Conservation (phyloP, 2,888 invertebrate genomes). For the Drosophila phalerata region DNA sequence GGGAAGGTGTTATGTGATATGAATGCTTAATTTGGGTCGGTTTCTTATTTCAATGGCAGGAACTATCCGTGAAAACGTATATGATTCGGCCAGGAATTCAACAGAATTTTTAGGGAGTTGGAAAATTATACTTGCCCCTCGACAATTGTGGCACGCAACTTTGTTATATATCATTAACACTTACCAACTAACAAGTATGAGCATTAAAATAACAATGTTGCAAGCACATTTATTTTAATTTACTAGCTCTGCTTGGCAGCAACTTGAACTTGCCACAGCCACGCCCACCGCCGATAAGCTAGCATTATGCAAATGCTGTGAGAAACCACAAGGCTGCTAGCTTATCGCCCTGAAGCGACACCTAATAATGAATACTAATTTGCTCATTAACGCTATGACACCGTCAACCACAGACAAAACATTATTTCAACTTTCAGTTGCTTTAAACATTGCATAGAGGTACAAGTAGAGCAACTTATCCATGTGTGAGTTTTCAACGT, state of each 20-base stretch:
- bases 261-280: conserved; percentile 31
- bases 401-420: conserved; percentile 43
- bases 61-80: conserved; percentile 6
- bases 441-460: conserved; percentile 30
- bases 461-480: conserved; percentile 7
- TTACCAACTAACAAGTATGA: conserved; percentile 35
- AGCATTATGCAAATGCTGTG: conserved; percentile 66
- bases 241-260: conserved; percentile 62
- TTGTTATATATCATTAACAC: conserved; percentile 45
- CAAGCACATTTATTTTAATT: conserved; percentile 72
- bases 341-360: conserved; percentile 53
- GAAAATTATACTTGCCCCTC: background rate
- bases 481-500: conserved; percentile 49
- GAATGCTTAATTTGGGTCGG: conserved; percentile 63
- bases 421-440: conserved; percentile 58
- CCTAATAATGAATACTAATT: conserved; percentile 82
- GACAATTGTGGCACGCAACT: conserved; percentile 48
- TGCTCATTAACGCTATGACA: conserved; percentile 72
- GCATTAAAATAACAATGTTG: conserved; percentile 57
- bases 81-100: conserved; percentile 29
- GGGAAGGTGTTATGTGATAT: conserved; percentile 68
- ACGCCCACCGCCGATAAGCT: conserved; percentile 66
- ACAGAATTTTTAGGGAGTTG: conserved; percentile 10
- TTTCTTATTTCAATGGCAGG: conserved; percentile 38
- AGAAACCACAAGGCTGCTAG: conserved; percentile 23